Evolutionary conservation across 2,888 invertebrate species (phyloP), one percentile per base, ranked within the genome.

Genomic region (Nemoura dubitans): DNA sequence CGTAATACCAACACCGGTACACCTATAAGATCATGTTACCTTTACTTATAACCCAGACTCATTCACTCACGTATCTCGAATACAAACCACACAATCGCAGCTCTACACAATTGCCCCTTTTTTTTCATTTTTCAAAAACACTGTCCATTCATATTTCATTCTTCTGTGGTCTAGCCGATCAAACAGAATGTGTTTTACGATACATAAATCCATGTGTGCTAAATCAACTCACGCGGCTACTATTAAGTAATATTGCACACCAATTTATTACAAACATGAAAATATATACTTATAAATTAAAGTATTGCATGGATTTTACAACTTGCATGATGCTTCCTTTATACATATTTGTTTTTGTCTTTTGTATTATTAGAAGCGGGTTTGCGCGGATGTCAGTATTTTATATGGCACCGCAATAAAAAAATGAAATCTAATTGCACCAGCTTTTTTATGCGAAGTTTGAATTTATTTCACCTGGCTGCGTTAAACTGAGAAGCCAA

Each of bases 11-110:
- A n/a, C 10, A 36, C 36, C 36, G 36, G 36, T 3, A 59, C 14
- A 59, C 59, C 59, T 59, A 59, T 59, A 59, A 21, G 59, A 59
- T 59, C 59, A 59, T 59, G 59, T 59, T 59, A 59, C 59, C 59
- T 59, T 21, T 7, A 59, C 59, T 21, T 21, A 21, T 59, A 7
- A 59, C 21, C 36, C 14, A 16, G 59, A 14, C 21, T 59, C 59
- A 14, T 59, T 59, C 59, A 21, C 59, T 59, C 59, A 59, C 59
- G 59, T 59, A 59, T 59, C 10, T 59, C n/a, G 16, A 16, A 10
- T 21, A 21, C 59, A 21, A 59, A 59, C 59, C 59, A 59, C 59
- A 59, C 59, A 59, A 59, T 59, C 59, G 3, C 10, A 21, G 21
- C 21, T 21, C 59, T 7, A 59, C 59, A 59, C 36, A 36, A 6